Percentiles rank a stretch among this genome's conserved stretches.
Evolutionary conservation across 2,888 invertebrate genomes (phyloP).

Genomic region (Mechanitis messenoides): DNA sequence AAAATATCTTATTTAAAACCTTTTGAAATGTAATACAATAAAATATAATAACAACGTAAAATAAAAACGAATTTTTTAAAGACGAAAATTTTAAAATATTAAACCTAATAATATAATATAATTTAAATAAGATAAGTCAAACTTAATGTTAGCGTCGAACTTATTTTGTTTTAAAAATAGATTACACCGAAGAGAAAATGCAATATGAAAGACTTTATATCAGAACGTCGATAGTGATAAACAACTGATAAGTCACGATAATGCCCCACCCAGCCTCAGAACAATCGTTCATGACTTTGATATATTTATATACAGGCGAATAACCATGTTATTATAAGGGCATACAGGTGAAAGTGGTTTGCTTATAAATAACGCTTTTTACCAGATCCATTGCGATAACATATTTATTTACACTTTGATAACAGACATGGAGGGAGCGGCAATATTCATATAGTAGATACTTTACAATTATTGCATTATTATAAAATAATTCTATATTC

Average conservation of each 20-base stretch:
- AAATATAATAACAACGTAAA: not conserved
- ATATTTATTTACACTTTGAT: conserved; percentile 15
- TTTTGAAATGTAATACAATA: not conserved
- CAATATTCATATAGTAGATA: not conserved
- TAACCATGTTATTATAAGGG: conserved; percentile 4
- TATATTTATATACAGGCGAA: conserved; percentile 14
- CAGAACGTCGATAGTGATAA: conserved; percentile 26
- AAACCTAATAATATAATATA: not conserved
- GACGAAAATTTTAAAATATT: not conserved
- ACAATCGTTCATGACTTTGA: conserved; percentile 10
- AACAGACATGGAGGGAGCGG: not conserved
- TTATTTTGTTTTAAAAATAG: not conserved
- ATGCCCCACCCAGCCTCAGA: conserved; percentile 23
- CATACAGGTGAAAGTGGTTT: conserved; percentile 14
- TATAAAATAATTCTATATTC: too few relatives aligned
- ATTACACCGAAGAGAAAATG: not conserved
- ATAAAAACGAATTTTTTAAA: not conserved
- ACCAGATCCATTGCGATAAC: conserved; percentile 11
- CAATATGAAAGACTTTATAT: conserved; percentile 18
- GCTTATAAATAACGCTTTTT: conserved; percentile 3
- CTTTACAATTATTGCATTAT: not conserved
- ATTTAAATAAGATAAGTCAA: not conserved
- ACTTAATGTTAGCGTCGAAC: not conserved
- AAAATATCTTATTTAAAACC: not conserved
- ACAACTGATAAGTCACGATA: conserved; percentile 26